Evolutionary conservation across 2,888 invertebrate species (phyloP).

Genomic region (Coelogynopora nodosa): DNA sequence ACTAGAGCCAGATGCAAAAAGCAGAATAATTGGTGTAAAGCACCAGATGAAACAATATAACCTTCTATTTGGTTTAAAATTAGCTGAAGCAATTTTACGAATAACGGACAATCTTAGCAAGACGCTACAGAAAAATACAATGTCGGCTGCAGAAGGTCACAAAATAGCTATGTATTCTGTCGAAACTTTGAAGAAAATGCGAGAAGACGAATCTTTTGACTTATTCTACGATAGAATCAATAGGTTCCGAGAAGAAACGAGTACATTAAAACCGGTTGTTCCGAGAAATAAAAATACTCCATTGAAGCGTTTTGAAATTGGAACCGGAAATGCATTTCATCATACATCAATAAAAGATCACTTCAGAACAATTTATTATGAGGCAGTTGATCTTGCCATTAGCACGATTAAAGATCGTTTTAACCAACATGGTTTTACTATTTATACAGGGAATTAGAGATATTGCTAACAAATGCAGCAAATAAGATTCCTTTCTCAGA

Average conservation of each 20-base stretch:
- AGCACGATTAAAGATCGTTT: background rate
- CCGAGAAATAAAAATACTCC: constrained; percentile 19
- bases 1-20: constrained; percentile 24
- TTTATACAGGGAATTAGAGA: constrained; percentile 16
- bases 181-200: constrained; percentile 20
- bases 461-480: constrained; percentile 31
- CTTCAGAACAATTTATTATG: constrained; percentile 24
- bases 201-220: constrained; percentile 26
- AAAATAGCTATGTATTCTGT: constrained; percentile 16
- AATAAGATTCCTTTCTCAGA: constrained; percentile 23
- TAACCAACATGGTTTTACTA: background rate
- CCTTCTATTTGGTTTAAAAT: constrained; percentile 10
- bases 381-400: background rate
- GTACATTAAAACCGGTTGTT: constrained; percentile 1
- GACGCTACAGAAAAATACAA: background rate
- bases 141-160: background rate
- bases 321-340: background rate
- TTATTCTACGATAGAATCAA: constrained; percentile 29
- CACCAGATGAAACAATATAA: constrained; percentile 24
- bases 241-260: constrained; percentile 1
- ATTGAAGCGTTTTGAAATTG: constrained; percentile 22
- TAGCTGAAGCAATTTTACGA: constrained; percentile 23
- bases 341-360: background rate
- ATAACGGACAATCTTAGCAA: background rate
- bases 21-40: constrained; percentile 22